Conservation (phyloP, 2,888 invertebrate species). For the Leptopilina myrica region DNA sequence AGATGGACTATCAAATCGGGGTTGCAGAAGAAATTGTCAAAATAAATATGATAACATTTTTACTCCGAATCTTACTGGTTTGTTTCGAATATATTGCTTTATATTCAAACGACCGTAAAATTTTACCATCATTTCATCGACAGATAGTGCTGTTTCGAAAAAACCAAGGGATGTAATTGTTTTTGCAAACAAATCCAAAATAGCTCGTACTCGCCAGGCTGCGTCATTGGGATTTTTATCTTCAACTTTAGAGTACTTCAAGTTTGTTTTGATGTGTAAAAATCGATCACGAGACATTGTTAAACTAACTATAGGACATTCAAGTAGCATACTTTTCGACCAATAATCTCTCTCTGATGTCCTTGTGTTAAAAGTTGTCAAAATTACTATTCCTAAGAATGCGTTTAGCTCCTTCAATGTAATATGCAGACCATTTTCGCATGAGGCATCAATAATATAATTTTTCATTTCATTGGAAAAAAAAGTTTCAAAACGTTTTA, state of each 20-base stretch:
- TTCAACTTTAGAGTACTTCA: no score
- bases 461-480: constrained; percentile 31
- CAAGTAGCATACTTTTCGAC: constrained; percentile 12
- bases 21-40: no score
- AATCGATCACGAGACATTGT: constrained; percentile 20
- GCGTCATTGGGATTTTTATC: no score
- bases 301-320: constrained; percentile 37
- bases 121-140: constrained; percentile 21
- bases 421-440: constrained; percentile 27
- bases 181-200: constrained; percentile 6
- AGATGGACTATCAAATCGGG: no score
- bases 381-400: constrained; percentile 37
- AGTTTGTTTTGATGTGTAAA: no score
- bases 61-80: no score
- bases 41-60: no score
- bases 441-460: constrained; percentile 32
- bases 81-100: background rate
- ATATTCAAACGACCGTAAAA: background rate
- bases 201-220: constrained; percentile 3
- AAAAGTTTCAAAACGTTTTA: constrained; percentile 35
- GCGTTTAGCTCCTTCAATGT: constrained; percentile 33
- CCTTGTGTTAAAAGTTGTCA: constrained; percentile 34
- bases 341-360: constrained; percentile 35
- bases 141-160: constrained; percentile 21
- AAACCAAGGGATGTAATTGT: background rate